These are phyloP conservation scores for Mayetiola destructor DNA, from an alignment of 2,888 invertebrate species.

Conservation along the genomic window DNA sequence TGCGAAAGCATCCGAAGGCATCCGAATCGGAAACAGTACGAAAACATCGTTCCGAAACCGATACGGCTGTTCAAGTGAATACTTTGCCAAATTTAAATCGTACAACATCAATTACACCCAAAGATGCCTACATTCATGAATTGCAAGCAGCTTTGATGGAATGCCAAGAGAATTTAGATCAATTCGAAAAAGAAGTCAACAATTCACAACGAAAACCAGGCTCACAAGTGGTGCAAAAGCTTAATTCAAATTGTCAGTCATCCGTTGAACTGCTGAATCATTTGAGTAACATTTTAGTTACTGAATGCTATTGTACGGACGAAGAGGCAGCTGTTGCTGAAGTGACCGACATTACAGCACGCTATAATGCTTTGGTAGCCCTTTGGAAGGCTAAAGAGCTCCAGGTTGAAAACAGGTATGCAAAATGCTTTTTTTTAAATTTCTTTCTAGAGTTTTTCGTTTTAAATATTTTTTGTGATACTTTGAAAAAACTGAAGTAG, in stretches of 20 bases:
- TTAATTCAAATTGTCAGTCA: slow-evolving; percentile 64
- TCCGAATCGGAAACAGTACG: slow-evolving; percentile 48
- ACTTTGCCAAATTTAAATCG: slow-evolving; percentile 48
- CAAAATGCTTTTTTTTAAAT: slow-evolving; percentile 16
- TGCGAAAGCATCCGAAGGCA: slow-evolving; percentile 41
- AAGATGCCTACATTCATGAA: slow-evolving; percentile 69
- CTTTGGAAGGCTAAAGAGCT: slow-evolving; percentile 60
- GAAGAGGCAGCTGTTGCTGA: slow-evolving; percentile 50
- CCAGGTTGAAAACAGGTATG: slow-evolving; percentile 64
- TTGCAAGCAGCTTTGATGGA: slow-evolving; percentile 58
- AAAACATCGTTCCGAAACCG: slow-evolving; percentile 59
- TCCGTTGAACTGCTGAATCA: slow-evolving; percentile 69
- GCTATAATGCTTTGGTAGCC: slow-evolving; percentile 52
- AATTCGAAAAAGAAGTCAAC: slow-evolving; percentile 46
- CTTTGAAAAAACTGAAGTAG: background rate
- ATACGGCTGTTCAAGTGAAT: slow-evolving; percentile 67
- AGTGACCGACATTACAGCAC: slow-evolving; percentile 47
- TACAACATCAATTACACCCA: slow-evolving; percentile 59
- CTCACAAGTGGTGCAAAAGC: slow-evolving; percentile 57
- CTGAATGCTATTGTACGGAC: slow-evolving; percentile 54
- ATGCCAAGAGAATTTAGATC: slow-evolving; percentile 49
- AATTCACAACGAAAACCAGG: slow-evolving; percentile 45
- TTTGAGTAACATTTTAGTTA: slow-evolving; percentile 55
- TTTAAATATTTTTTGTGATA: background rate
- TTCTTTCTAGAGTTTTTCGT: background rate